Evolutionary conservation across 2,888 invertebrate genomes (phyloP), one percentile per base, ranked within the genome.

Genomic region (Acanthoscelides obtectus): DNA sequence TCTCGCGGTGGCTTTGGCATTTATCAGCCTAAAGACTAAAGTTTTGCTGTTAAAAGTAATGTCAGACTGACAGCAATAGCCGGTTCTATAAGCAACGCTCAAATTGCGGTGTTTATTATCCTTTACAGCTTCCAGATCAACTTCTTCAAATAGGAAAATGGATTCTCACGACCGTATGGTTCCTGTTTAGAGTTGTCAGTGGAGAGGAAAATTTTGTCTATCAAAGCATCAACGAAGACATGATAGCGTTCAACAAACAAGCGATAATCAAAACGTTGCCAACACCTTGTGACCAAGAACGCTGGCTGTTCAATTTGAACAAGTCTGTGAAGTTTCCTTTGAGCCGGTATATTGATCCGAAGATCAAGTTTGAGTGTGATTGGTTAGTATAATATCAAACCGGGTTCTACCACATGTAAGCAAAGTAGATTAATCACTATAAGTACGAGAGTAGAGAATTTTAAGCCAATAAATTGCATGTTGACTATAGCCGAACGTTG

Each of bases 261-360:
- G 86, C 91, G 69, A 90, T 94, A 79, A 92, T 91, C 77, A 88
- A 94, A 80, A 96, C 96, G 0, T 88, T 93, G 67, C 94, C 94
- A 0, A 92, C 94, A 71, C 93, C 95, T 3, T 97, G 96, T 83
- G 96, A 96, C 83, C 89, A 94, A 83, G 91, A 94, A 75, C 80
- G 82, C 77, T 83, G 83, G 80, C 77, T 86, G 69, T 85, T 84
- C 75, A 85, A 82, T 22, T 78, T 84, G 64, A 78, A 76, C 63
- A 70, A 73, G 6, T 45, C 70, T 0, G 72, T 75, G 2, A 72
- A 70, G 21, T 83, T 81, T 72, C 75, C 73, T 1, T 68, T 76
- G 0, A 80, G 74, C 63, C 75, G 70, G 20, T 80, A 76, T 66
- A 70, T 75, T 0, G 77, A 79, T 22, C 76, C 74, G n/a, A 75